Evolutionary conservation across 1,140 invertebrate genomes (phyloP).

Genomic region (Trissolcus basalis): DNA sequence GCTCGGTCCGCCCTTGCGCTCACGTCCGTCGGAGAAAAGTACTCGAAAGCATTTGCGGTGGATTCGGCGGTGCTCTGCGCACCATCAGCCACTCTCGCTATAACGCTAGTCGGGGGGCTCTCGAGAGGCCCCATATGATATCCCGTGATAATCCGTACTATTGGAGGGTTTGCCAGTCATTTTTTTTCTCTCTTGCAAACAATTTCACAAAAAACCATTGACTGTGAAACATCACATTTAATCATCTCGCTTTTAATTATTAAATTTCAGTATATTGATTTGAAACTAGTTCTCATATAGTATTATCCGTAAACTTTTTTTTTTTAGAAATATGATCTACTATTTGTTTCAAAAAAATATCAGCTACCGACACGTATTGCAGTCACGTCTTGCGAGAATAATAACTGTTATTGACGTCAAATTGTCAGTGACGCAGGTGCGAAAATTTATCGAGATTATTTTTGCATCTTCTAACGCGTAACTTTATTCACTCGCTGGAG

Average conservation of each 20-base stretch:
- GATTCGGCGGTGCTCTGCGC: conserved; percentile 70
- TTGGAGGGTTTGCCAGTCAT: conserved; percentile 51
- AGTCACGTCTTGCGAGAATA: conserved; percentile 26
- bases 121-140: conserved; percentile 74
- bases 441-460: conserved; percentile 42
- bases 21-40: conserved; percentile 72
- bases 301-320: neutral
- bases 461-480: conserved; percentile 26
- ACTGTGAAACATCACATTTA: neutral
- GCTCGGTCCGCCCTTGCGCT: conserved; percentile 71
- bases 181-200: conserved; percentile 24
- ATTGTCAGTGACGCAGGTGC: conserved; percentile 43
- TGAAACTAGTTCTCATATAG: too few species aligned
- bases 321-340: neutral
- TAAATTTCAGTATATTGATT: too few species aligned
- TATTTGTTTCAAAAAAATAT: conserved; percentile 13
- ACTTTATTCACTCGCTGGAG: conserved; percentile 23
- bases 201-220: neutral
- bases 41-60: conserved; percentile 74
- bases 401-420: conserved; percentile 32
- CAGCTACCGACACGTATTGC: conserved; percentile 36
- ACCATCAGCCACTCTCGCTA: conserved; percentile 67
- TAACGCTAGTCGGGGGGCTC: conserved; percentile 52
- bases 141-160: conserved; percentile 71
- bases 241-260: neutral